Base-by-base conservation (phyloP, 2,888 invertebrate genomes). In the Phengaris arion region DNA sequence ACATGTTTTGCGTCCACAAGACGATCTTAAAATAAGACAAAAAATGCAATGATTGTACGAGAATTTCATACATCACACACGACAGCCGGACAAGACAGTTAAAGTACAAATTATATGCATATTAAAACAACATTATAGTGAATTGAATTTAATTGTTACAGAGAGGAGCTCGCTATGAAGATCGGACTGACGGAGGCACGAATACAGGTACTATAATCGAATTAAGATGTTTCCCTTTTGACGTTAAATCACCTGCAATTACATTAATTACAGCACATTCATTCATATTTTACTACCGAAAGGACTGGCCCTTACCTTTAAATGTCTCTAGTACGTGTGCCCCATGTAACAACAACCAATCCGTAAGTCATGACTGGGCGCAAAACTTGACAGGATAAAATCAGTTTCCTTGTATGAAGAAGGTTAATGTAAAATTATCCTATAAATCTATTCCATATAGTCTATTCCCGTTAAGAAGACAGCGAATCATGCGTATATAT, bases 91-190 rank as follows among this genome's bases (percentile, higher is more conserved):
- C 64, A 69, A 68, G 12, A 46, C 45, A 45, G 46, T 68, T 68
- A 68, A 2, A 35, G 45, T 68, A 69, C 70, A 51, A 64, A 64
- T 64, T 70, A 70, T 22, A 70, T 70, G 51, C 70, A 48, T 70
- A 70, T 70, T 70, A 70, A 70, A 72, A 72, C 72, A 59, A 55
- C 57, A 51, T 76, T 73, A 76, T 74, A 22, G 59, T 70, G 72
- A 70, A 52, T 52, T 77, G 76, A 78, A 79, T 79, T 78, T 81
- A 83, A 87, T 89, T 91, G 88, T 96, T 97, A 77, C 96, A 97
- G 98, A 93, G 98, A 98, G 92, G 98, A 98, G 90, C 94, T 98
- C 78, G 98, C 98, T 57, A 97, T 98, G 97, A 98, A 98, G 94
- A 98, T 98, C 84, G 98, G 98, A 83, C 94, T 98, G 82, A 98